phyloP scores from a whole-genome alignment of 2,888 invertebrate genomes.

The Melieria crassipennis region DNA sequence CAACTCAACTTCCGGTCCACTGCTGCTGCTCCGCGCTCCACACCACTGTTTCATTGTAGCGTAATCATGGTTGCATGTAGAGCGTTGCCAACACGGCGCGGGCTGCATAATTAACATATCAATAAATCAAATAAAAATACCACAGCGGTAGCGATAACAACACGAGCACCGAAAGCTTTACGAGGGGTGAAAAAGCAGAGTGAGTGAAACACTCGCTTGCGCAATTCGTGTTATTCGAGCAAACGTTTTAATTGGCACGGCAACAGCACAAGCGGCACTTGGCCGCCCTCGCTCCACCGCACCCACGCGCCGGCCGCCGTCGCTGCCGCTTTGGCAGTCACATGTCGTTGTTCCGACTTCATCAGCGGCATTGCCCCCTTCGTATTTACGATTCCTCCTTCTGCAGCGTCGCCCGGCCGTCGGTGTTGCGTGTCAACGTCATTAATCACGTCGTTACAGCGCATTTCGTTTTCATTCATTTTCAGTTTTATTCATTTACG shows the following conservation, averaged over 20 bases:
- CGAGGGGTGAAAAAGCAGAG: constrained; percentile 6
- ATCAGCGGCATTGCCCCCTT: neutral
- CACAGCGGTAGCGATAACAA: too few species aligned
- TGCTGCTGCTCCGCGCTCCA: too few species aligned
- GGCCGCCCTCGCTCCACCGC: neutral
- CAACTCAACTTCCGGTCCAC: too few species aligned
- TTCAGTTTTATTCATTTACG: too few species aligned
- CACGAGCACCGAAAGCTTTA: too few species aligned
- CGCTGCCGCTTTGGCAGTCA: neutral
- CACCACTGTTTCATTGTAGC: too few species aligned
- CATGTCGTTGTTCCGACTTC: neutral
- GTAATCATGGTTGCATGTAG: too few species aligned
- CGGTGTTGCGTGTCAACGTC: constrained; percentile 35
- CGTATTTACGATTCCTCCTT: neutral
- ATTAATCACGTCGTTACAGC: constrained; percentile 40
- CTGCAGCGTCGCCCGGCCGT: neutral
- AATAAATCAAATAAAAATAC: constrained; percentile 23
- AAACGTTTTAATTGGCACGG: constrained; percentile 29
- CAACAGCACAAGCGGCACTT: constrained; percentile 29
- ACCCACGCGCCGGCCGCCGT: neutral
- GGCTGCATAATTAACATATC: constrained; percentile 8
- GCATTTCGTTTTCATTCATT: constrained; percentile 18
- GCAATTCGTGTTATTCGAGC: constrained; percentile 23
- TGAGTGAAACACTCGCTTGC: constrained; percentile 4
- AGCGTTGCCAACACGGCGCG: too few species aligned